phyloP scores from a whole-genome alignment of 2,888 invertebrate species.

The Pemphredon lugubris region DNA sequence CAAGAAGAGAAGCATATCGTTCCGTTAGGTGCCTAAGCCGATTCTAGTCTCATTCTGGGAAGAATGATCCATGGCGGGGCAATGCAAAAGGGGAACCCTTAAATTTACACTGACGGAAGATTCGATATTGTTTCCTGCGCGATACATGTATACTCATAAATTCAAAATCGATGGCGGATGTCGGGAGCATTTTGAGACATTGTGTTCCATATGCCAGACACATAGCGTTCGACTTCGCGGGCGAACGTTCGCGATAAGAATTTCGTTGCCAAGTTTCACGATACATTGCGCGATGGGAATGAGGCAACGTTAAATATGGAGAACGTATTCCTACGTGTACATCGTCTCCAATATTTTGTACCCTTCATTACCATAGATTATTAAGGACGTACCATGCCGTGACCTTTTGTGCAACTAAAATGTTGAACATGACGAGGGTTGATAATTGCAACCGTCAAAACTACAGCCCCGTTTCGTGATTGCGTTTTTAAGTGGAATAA shows the following conservation, averaged over 20 bases:
- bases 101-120: constrained; percentile 40
- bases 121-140: constrained; percentile 55
- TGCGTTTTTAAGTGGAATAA: no score
- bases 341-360: no score
- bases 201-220: constrained; percentile 35
- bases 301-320: constrained; percentile 12
- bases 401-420: no score
- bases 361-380: no score
- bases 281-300: constrained; percentile 7
- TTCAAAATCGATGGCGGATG: constrained; percentile 51
- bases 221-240: constrained; percentile 19
- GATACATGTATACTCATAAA: constrained; percentile 46
- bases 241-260: constrained; percentile 27
- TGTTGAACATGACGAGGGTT: no score
- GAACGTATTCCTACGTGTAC: not conserved
- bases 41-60: not conserved
- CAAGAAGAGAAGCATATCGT: no score
- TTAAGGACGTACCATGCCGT: no score
- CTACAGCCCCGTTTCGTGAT: no score
- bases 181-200: constrained; percentile 42
- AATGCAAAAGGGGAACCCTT: constrained; percentile 16
- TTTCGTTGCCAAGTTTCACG: constrained; percentile 20
- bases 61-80: not conserved
- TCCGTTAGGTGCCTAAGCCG: not conserved
- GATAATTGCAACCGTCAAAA: no score